Percentiles rank a stretch among this genome's conserved stretches.
These are phyloP conservation scores for Cryptomyrus ogoouensis DNA, from an alignment of 2,113 vertebrate genomes.

Conservation along the genomic window DNA sequence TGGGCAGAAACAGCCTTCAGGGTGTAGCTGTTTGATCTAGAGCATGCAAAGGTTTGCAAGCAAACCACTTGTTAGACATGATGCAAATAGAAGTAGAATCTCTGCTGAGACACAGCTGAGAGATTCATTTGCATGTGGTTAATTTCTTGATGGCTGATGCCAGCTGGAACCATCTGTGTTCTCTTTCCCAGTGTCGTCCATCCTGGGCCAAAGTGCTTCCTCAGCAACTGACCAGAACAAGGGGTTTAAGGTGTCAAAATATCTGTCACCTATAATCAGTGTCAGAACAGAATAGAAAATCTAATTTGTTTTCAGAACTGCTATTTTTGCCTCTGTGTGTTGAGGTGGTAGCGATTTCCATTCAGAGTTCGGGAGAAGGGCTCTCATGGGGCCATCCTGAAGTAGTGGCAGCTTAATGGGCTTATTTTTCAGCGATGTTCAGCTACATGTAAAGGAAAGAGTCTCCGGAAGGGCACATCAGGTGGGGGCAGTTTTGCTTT, in stretches of 20 bases:
- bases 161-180: background rate
- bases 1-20: constrained; percentile 14
- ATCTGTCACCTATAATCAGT: background rate
- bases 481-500: constrained; percentile 20
- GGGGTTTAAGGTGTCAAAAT: background rate
- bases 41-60: background rate
- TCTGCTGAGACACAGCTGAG: background rate
- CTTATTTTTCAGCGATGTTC: background rate
- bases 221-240: background rate
- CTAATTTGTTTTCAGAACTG: background rate
- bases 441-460: background rate
- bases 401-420: background rate
- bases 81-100: background rate
- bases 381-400: background rate
- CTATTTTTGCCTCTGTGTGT: background rate
- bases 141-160: background rate
- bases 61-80: background rate
- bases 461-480: constrained; percentile 9
- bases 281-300: background rate
- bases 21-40: background rate
- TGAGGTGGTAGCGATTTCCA: background rate
- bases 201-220: background rate
- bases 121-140: background rate
- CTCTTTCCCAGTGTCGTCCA: background rate
- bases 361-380: background rate